Conservation (phyloP, 2,888 invertebrate genomes). For the Anticlea derivata region DNA sequence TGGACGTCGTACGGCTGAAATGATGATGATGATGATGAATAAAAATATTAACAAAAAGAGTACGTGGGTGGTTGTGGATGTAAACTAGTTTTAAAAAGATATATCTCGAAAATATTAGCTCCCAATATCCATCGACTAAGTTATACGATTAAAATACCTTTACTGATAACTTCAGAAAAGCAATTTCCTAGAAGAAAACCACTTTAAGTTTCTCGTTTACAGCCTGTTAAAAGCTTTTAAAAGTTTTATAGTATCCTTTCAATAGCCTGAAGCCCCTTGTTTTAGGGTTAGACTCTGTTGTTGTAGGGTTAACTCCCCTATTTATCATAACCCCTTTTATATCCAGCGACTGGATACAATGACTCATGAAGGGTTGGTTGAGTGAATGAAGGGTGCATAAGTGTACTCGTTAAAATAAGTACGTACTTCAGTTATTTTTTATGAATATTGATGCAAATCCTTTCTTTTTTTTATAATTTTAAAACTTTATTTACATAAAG, state of each 20-base stretch:
- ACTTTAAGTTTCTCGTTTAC: conserved; percentile 12
- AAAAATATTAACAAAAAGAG: too few species aligned
- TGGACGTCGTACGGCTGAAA: too few species aligned
- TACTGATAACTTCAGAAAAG: neutral
- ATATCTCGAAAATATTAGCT: too few species aligned
- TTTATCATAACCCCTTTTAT: conserved; percentile 5
- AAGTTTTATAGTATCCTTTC: conserved; percentile 14
- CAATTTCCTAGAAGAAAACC: conserved; percentile 1
- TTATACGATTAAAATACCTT: neutral
- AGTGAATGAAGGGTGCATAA: conserved; percentile 9
- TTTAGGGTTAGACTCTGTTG: conserved; percentile 16
- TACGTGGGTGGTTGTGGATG: too few species aligned
- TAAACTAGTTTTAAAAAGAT: too few species aligned
- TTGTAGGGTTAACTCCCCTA: conserved; percentile 18
- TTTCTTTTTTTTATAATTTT: too few species aligned
- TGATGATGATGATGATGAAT: too few species aligned
- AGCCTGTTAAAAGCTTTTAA: conserved; percentile 16
- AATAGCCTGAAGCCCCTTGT: conserved; percentile 9
- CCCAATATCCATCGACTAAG: too few species aligned
- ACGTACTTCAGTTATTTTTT: neutral
- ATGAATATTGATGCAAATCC: too few species aligned
- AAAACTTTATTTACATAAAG: too few species aligned
- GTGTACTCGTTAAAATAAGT: conserved; percentile 9
- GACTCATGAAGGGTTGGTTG: conserved; percentile 23
- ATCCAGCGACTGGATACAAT: conserved; percentile 11